A percentile compares a stretch with the other conserved stretches of the same genome.
Evolutionary conservation across 1,140 invertebrate genomes (phyloP).

Genomic region (Aleiodes sp.): DNA sequence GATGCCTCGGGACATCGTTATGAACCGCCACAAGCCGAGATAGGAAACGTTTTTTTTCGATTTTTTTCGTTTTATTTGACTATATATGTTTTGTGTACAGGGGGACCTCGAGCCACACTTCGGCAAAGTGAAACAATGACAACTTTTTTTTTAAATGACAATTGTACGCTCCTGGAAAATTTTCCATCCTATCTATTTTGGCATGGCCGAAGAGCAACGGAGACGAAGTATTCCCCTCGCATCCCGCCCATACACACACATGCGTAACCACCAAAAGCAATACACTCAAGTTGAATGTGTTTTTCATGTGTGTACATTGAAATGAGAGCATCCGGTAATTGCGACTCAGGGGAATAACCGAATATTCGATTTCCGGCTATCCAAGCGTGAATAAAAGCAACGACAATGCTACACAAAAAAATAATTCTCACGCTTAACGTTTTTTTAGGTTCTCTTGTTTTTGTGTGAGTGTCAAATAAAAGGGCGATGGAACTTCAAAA

Average conservation of each 20-base stretch:
- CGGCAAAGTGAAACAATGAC: not conserved
- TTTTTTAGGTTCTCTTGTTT: not conserved
- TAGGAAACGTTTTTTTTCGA: not conserved
- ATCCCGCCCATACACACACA: too few relatives aligned
- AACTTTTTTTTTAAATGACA: too few relatives aligned
- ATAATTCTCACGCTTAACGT: not conserved
- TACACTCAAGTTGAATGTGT: not conserved
- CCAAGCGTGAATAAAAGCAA: not conserved
- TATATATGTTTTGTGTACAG: not conserved
- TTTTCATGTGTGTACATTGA: slow-evolving; percentile 6
- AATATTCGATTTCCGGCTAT: slow-evolving; percentile 15
- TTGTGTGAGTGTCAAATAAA: too few relatives aligned
- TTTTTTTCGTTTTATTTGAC: not conserved
- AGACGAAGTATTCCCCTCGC: too few relatives aligned
- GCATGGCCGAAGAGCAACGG: too few relatives aligned
- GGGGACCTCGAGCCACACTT: not conserved
- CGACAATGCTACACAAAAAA: not conserved
- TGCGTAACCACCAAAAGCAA: not conserved
- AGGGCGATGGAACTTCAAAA: too few relatives aligned
- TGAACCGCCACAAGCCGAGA: not conserved
- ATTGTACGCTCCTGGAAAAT: not conserved
- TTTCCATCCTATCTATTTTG: slow-evolving; percentile 16
- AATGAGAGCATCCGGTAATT: slow-evolving; percentile 8
- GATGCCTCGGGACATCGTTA: slow-evolving; percentile 4
- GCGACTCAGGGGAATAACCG: slow-evolving; percentile 12